phyloP scores from a whole-genome alignment of 1,140 invertebrate species.

The Notospermus geniculatus region DNA sequence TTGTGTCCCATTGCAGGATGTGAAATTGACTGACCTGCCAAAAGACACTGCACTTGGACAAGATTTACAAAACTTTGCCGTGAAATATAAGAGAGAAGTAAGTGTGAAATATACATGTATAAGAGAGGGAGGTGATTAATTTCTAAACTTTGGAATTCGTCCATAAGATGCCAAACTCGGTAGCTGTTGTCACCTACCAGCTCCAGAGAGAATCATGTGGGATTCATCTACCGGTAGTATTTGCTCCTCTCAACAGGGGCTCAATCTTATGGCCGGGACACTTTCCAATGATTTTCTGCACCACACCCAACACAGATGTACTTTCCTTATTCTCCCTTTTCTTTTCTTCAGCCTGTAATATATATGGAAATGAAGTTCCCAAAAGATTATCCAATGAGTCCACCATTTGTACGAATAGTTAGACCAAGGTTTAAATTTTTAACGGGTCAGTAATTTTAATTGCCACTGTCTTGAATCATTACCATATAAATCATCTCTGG shows the following conservation, averaged over 20 bases:
- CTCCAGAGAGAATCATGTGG: too few relatives aligned
- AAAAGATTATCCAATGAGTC: slow-evolving; percentile 42
- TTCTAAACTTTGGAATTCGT: too few relatives aligned
- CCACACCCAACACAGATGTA: not conserved
- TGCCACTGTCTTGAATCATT: too few relatives aligned
- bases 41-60: slow-evolving; percentile 35
- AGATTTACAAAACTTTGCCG: slow-evolving; percentile 35
- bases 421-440: slow-evolving; percentile 46
- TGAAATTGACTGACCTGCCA: slow-evolving; percentile 41
- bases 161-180: too few relatives aligned
- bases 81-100: slow-evolving; percentile 41
- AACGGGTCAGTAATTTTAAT: slow-evolving; percentile 40
- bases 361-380: slow-evolving; percentile 49
- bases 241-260: too few relatives aligned
- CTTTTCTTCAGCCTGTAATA: slow-evolving; percentile 39
- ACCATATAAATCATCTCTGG: too few relatives aligned
- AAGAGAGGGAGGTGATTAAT: too few relatives aligned
- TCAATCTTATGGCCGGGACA: too few relatives aligned
- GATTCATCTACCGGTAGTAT: too few relatives aligned
- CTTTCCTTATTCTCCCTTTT: not conserved
- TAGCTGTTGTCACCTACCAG: too few relatives aligned
- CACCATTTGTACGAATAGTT: slow-evolving; percentile 47
- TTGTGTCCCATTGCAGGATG: slow-evolving; percentile 33
- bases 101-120: too few relatives aligned
- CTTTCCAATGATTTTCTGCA: too few relatives aligned